Conservation (phyloP, 2,888 invertebrate species). For the Julus scanicus region DNA sequence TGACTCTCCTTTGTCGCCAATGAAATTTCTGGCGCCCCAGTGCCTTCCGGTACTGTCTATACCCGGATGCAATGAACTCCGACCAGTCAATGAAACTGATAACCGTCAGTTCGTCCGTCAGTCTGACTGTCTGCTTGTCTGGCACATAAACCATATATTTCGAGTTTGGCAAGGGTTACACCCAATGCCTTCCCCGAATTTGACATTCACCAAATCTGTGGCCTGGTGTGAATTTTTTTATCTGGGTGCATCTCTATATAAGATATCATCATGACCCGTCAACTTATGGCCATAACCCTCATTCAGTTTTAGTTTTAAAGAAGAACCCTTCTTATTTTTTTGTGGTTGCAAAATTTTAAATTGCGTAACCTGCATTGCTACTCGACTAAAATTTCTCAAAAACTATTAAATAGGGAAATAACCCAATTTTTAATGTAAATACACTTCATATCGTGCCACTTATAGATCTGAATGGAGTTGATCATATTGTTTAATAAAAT, state of each 20-base stretch:
- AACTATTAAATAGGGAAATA: neutral
- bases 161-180: conserved; percentile 36
- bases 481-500: too few species aligned
- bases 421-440: neutral
- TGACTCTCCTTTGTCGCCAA: neutral
- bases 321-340: neutral
- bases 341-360: neutral
- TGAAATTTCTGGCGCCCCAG: conserved; percentile 15
- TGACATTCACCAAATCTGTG: neutral
- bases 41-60: neutral
- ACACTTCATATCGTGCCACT: too few species aligned
- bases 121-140: conserved; percentile 1
- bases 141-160: conserved; percentile 11
- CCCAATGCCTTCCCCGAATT: neutral
- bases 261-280: neutral
- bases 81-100: conserved; percentile 5
- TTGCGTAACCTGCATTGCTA: neutral
- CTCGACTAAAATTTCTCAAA: neutral
- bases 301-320: neutral
- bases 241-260: neutral
- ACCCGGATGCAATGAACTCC: conserved; percentile 31
- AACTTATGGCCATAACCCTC: neutral
- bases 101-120: conserved; percentile 10
- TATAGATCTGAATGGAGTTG: too few species aligned
- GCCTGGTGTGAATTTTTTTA: neutral